These are phyloP conservation scores for Chloromyia formosa DNA, from an alignment of 2,888 invertebrate species.

Conservation along the genomic window DNA sequence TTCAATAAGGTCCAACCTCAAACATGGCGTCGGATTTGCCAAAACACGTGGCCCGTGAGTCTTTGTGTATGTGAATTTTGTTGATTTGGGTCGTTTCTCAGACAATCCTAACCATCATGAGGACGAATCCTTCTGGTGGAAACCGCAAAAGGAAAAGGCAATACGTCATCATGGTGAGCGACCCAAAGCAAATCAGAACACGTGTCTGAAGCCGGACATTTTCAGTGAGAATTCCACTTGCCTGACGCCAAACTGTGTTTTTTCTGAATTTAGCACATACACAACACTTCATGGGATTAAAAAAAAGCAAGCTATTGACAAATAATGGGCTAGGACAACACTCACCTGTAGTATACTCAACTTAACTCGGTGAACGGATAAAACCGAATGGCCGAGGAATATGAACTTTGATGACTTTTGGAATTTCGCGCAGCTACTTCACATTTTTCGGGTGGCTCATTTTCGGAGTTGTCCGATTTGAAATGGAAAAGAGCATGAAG, in stretches of 20 bases:
- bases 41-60: slow-evolving; percentile 21
- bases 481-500: neutral
- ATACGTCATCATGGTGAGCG: slow-evolving; percentile 58
- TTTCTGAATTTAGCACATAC: too few relatives aligned
- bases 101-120: slow-evolving; percentile 62
- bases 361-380: slow-evolving; percentile 60
- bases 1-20: slow-evolving; percentile 15
- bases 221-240: too few relatives aligned
- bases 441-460: neutral
- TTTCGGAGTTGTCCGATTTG: neutral
- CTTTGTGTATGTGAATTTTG: slow-evolving; percentile 39
- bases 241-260: too few relatives aligned
- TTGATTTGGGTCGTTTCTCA: slow-evolving; percentile 53
- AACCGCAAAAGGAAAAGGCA: slow-evolving; percentile 64
- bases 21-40: neutral
- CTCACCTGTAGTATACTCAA: slow-evolving; percentile 60
- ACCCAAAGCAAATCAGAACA: slow-evolving; percentile 49
- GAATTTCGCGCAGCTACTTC: slow-evolving; percentile 25
- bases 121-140: slow-evolving; percentile 62
- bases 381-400: slow-evolving; percentile 62
- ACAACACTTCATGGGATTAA: too few relatives aligned
- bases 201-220: slow-evolving; percentile 48
- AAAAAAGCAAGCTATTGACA: neutral
- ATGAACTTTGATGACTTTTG: neutral
- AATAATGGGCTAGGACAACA: neutral